Conservation (phyloP, 2,113 vertebrate genomes). For the Bettongia penicillata region DNA sequence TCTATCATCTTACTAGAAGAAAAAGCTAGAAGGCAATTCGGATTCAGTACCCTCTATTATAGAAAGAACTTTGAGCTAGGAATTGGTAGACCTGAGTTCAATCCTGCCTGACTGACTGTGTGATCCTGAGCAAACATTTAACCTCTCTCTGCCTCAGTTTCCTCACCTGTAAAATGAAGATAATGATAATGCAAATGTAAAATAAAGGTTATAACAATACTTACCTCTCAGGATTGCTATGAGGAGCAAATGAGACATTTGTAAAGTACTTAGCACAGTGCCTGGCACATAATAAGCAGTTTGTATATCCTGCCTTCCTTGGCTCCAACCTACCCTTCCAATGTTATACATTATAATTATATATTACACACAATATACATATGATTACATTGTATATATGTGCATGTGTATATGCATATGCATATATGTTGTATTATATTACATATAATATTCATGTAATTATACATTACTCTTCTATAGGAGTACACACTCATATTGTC, state of each 20-base stretch:
- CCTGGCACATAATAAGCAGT: background rate
- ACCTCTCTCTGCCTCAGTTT: background rate
- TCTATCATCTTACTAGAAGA: background rate
- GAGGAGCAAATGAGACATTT: background rate
- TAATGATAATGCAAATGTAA: background rate
- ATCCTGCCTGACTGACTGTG: background rate
- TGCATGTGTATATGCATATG: no score
- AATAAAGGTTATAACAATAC: background rate
- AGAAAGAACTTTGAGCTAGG: background rate
- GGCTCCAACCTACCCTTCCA: background rate
- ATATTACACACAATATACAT: no score
- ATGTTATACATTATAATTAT: background rate
- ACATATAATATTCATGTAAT: background rate
- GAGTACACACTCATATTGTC: background rate
- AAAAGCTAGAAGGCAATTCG: background rate
- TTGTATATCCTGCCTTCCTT: background rate
- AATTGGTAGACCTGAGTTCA: background rate
- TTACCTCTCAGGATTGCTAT: background rate
- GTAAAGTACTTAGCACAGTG: background rate
- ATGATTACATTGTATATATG: no score
- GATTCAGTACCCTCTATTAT: background rate
- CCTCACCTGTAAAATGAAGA: background rate
- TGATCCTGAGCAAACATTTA: background rate
- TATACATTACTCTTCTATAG: background rate
- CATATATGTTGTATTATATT: no score